Evolutionary conservation across 2,888 invertebrate species (phyloP).

Genomic region (Agapetus fuscipes): DNA sequence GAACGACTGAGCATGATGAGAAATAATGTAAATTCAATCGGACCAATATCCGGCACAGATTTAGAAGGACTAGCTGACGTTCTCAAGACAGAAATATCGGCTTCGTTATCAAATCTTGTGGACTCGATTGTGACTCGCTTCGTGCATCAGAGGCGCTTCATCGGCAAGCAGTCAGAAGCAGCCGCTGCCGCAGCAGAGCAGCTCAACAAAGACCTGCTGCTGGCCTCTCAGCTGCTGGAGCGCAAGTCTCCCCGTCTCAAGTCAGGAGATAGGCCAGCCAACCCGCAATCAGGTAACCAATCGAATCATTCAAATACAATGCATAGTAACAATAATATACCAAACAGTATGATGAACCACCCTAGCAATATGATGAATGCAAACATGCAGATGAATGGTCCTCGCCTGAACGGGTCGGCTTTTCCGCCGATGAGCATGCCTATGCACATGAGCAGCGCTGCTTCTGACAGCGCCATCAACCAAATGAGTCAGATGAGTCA

Average conservation of each 20-base stretch:
- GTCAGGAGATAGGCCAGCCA: slow-evolving; percentile 55
- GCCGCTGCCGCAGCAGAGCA: slow-evolving; percentile 75
- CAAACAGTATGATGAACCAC: slow-evolving; percentile 41
- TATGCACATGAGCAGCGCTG: slow-evolving; percentile 33
- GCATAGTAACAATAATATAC: slow-evolving; percentile 27
- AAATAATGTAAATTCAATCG: slow-evolving; percentile 55
- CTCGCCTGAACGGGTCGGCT: slow-evolving; percentile 49
- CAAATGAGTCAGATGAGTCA: slow-evolving; percentile 51
- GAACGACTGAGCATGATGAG: slow-evolving; percentile 71
- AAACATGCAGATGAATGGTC: slow-evolving; percentile 48
- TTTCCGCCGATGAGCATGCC: slow-evolving; percentile 43
- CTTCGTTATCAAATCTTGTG: slow-evolving; percentile 73
- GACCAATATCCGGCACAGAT: slow-evolving; percentile 65
- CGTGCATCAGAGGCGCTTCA: slow-evolving; percentile 67
- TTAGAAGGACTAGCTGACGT: slow-evolving; percentile 84
- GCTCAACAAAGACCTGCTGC: slow-evolving; percentile 72
- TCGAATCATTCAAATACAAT: slow-evolving; percentile 38
- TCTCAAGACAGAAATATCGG: slow-evolving; percentile 81
- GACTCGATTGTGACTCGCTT: slow-evolving; percentile 82
- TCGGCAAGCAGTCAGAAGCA: slow-evolving; percentile 69
- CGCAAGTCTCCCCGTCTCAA: slow-evolving; percentile 76
- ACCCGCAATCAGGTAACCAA: slow-evolving; percentile 48
- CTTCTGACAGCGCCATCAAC: slow-evolving; percentile 33
- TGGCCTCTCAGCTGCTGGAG: slow-evolving; percentile 73
- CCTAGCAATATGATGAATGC: slow-evolving; percentile 39